Percentiles rank a stretch among this genome's conserved stretches.
These are phyloP conservation scores for Indri indri DNA, from an alignment of 2,113 vertebrate genomes.

Conservation along the genomic window DNA sequence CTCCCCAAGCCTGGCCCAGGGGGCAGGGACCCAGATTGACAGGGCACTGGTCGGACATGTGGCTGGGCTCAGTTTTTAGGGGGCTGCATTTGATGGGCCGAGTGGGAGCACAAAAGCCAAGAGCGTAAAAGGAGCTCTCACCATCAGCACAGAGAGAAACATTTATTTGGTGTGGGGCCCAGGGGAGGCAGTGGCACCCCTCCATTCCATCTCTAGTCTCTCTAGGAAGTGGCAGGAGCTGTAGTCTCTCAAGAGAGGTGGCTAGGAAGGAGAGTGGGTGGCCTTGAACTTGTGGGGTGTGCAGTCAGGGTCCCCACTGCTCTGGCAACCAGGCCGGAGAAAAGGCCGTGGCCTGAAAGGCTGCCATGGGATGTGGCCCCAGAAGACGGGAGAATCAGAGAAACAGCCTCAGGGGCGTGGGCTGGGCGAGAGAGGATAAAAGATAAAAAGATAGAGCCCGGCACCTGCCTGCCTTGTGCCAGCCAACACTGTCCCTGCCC, in stretches of 20 bases:
- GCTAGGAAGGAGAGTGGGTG: background rate
- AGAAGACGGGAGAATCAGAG: background rate
- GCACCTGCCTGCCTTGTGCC: constrained; percentile 67
- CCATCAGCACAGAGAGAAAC: background rate
- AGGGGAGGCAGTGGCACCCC: background rate
- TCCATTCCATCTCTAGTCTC: background rate
- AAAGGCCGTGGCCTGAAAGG: background rate
- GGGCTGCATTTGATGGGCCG: background rate
- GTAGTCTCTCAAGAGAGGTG: background rate
- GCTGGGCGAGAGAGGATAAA: background rate
- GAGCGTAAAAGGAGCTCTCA: background rate
- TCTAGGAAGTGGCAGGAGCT: background rate
- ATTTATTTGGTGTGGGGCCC: background rate
- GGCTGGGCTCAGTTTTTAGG: background rate
- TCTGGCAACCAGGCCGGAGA: background rate
- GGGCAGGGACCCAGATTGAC: background rate
- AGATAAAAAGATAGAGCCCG: constrained; percentile 4
- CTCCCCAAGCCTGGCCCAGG: background rate
- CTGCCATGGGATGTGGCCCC: background rate
- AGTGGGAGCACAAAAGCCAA: background rate
- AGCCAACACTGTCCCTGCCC: constrained; percentile 51
- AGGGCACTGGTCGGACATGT: background rate
- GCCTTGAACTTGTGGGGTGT: background rate
- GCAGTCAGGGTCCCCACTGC: too few species aligned
- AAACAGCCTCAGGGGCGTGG: background rate